phyloP scores from a whole-genome alignment of 2,797 vertebrate species.

The Amniataba percoides region DNA sequence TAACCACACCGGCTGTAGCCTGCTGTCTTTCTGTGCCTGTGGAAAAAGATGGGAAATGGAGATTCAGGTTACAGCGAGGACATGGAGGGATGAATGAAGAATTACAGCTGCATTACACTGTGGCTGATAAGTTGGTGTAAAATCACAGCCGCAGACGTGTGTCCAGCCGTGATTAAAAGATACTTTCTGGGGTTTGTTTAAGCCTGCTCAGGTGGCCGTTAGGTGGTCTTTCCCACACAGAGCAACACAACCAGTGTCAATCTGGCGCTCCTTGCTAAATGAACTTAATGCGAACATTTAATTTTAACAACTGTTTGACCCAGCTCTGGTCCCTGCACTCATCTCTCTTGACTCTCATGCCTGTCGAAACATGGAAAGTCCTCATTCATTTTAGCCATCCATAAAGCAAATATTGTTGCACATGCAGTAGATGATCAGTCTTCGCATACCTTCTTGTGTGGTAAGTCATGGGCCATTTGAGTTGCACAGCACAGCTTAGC shows the following conservation, averaged over 20 bases:
- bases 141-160: slow-evolving; percentile 40
- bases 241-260: not conserved
- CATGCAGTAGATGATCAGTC: slow-evolving; percentile 97
- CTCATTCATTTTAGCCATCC: slow-evolving; percentile 97
- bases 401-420: slow-evolving; percentile 99
- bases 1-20: slow-evolving; percentile 61
- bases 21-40: slow-evolving; percentile 59
- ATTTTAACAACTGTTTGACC: slow-evolving; percentile 66
- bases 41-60: slow-evolving; percentile 71
- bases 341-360: slow-evolving; percentile 91
- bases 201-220: slow-evolving; percentile 30
- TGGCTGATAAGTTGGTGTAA: slow-evolving; percentile 47
- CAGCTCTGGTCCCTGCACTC: slow-evolving; percentile 59
- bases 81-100: slow-evolving; percentile 79
- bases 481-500: slow-evolving; percentile 80
- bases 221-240: slow-evolving; percentile 28
- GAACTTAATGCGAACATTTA: slow-evolving; percentile 54
- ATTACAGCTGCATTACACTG: slow-evolving; percentile 58
- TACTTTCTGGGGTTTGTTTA: slow-evolving; percentile 34
- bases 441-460: slow-evolving; percentile 98
- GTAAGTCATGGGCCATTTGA: slow-evolving; percentile 97
- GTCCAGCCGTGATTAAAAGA: slow-evolving; percentile 33
- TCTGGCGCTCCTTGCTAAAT: slow-evolving; percentile 19
- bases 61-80: slow-evolving; percentile 61
- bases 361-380: slow-evolving; percentile 96